These are phyloP conservation scores for Neoaliturus tenellus DNA, from an alignment of 2,888 invertebrate species.

Conservation along the genomic window DNA sequence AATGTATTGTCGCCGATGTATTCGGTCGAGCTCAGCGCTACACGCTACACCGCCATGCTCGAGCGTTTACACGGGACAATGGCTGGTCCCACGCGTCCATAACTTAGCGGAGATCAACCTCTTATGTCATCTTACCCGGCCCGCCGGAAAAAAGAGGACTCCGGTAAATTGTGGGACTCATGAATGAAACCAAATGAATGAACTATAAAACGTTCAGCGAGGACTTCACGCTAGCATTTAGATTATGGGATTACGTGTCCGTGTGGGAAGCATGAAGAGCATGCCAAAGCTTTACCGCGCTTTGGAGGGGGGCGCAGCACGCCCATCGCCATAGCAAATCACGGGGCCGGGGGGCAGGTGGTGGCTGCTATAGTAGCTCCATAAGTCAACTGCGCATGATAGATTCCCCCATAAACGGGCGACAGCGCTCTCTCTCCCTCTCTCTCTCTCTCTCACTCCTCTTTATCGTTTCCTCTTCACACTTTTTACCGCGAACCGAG, in stretches of 20 bases:
- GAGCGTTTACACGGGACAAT: constrained; percentile 3
- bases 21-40: background rate
- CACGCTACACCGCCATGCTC: background rate
- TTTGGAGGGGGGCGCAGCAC: constrained; percentile 24
- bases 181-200: constrained; percentile 58
- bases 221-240: constrained; percentile 54
- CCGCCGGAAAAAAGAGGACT: constrained; percentile 20
- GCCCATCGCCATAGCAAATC: constrained; percentile 33
- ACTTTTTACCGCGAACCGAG: constrained; percentile 14
- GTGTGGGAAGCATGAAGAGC: constrained; percentile 54
- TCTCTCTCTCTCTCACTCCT: background rate
- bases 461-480: constrained; percentile 29
- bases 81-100: constrained; percentile 23
- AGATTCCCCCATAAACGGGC: constrained; percentile 53
- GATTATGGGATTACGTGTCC: constrained; percentile 50
- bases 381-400: constrained; percentile 55
- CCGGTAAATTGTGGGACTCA: constrained; percentile 50
- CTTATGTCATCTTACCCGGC: constrained; percentile 48
- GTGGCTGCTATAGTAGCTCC: constrained; percentile 51
- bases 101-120: constrained; percentile 39
- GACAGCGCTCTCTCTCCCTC: constrained; percentile 6
- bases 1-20: too few relatives aligned
- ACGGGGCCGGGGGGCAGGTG: constrained; percentile 52
- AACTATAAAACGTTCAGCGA: constrained; percentile 56
- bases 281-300: constrained; percentile 37